A percentile compares a stretch with the other conserved stretches of the same genome.
Evolutionary conservation across 2,888 invertebrate species (phyloP).

Genomic region (Heterodera filipjevi): DNA sequence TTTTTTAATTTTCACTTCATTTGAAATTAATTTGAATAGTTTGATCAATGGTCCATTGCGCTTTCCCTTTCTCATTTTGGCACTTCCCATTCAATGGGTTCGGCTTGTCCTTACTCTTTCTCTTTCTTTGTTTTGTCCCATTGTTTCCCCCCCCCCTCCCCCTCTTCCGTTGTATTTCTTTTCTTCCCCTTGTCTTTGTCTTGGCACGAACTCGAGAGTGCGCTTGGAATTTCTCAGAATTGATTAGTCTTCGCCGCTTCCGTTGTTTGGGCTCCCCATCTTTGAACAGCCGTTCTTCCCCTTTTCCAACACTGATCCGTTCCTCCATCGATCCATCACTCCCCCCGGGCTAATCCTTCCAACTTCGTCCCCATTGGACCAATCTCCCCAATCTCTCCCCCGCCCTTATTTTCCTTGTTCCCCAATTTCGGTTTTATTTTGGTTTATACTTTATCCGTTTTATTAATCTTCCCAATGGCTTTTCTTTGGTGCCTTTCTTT

Average conservation of each 20-base stretch:
- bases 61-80: not conserved
- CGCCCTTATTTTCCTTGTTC: not conserved
- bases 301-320: not conserved
- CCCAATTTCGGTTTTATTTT: not conserved
- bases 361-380: not conserved
- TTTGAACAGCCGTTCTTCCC: not conserved
- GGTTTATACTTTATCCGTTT: not conserved
- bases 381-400: not conserved
- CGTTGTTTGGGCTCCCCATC: conserved; percentile 1
- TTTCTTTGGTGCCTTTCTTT: too few relatives aligned
- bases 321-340: conserved; percentile 4
- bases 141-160: not conserved
- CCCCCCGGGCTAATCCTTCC: too few relatives aligned
- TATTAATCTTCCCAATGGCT: not conserved
- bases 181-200: not conserved
- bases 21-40: not conserved
- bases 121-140: not conserved
- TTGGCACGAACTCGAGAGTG: not conserved
- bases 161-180: not conserved
- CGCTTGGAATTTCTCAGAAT: not conserved
- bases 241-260: not conserved
- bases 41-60: too few relatives aligned
- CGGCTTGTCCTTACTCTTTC: not conserved
- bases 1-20: not conserved
- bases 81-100: not conserved